Evolutionary conservation across 2,888 invertebrate genomes (phyloP).

Genomic region (Drosophila lutescens): DNA sequence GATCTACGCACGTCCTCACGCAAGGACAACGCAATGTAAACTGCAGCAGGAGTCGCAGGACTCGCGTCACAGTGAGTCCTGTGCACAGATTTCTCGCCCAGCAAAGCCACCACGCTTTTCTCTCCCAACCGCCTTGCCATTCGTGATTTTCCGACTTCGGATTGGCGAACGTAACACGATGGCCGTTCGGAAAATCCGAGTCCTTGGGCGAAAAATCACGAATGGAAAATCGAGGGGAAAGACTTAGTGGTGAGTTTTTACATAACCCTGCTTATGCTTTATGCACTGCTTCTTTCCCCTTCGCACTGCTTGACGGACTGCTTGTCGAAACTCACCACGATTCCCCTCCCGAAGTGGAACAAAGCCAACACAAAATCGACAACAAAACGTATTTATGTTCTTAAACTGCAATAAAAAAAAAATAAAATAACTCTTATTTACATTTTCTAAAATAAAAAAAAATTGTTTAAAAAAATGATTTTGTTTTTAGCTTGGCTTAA

Average conservation of each 20-base stretch:
- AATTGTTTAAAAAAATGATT: too few relatives aligned
- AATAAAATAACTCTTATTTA: too few relatives aligned
- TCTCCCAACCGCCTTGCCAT: too few relatives aligned
- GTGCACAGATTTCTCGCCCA: constrained; percentile 41
- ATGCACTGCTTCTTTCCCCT: background rate
- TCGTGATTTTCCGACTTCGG: too few relatives aligned
- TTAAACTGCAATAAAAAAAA: too few relatives aligned
- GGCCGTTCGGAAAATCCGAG: constrained; percentile 12
- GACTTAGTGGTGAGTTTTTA: background rate
- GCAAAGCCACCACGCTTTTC: constrained; percentile 3
- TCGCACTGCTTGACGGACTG: constrained; percentile 4
- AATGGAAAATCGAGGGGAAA: constrained; percentile 24
- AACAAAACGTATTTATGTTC: too few relatives aligned
- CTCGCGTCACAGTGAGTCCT: constrained; percentile 40
- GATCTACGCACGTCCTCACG: constrained; percentile 61
- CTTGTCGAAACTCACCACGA: background rate
- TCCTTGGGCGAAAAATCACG: constrained; percentile 17
- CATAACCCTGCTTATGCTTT: background rate
- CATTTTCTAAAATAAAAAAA: too few relatives aligned
- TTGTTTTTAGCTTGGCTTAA: too few relatives aligned
- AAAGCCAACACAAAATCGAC: too few relatives aligned
- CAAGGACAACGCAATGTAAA: constrained; percentile 74
- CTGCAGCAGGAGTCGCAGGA: constrained; percentile 54
- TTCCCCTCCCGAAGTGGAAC: background rate
- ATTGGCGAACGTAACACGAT: background rate